These are phyloP conservation scores for Misgurnus mizolepis DNA, from an alignment of 2,113 vertebrate species.

Conservation along the genomic window DNA sequence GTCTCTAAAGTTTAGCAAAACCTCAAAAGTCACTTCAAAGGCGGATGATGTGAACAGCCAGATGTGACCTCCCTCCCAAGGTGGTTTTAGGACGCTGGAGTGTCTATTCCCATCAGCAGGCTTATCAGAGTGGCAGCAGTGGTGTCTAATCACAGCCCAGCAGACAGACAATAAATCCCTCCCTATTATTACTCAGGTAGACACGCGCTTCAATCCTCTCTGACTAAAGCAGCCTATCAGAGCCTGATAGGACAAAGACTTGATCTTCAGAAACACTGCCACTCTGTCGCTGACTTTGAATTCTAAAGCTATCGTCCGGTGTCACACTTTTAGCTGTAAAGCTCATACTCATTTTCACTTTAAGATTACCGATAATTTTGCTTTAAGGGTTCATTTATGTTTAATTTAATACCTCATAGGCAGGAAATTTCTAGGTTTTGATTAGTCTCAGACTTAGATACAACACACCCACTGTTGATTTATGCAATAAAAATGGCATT, in stretches of 20 bases:
- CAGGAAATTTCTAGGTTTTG: conserved; percentile 69
- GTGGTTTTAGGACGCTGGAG: conserved; percentile 62
- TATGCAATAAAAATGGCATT: too few relatives aligned
- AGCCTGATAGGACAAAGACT: conserved; percentile 29
- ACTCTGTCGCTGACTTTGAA: conserved; percentile 30
- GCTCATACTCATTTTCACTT: conserved; percentile 32
- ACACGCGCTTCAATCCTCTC: conserved; percentile 40
- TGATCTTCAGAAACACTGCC: conserved; percentile 3
- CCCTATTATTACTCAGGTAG: conserved; percentile 48
- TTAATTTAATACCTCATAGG: conserved; percentile 75
- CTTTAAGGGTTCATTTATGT: conserved; percentile 78
- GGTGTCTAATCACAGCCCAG: conserved; percentile 80
- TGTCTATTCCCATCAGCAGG: conserved; percentile 74
- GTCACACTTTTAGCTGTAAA: conserved; percentile 26
- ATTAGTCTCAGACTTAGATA: neutral
- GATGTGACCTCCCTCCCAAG: conserved; percentile 43
- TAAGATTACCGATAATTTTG: conserved; percentile 73
- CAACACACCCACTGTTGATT: too few relatives aligned
- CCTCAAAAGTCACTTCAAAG: conserved; percentile 57
- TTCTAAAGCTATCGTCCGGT: neutral
- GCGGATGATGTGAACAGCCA: conserved; percentile 32
- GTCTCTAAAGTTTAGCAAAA: conserved; percentile 42
- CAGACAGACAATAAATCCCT: conserved; percentile 77
- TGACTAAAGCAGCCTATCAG: conserved; percentile 29
- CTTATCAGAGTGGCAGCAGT: conserved; percentile 81